Evolutionary conservation across 2,113 vertebrate genomes (phyloP).

Genomic region (Plecotus auritus): DNA sequence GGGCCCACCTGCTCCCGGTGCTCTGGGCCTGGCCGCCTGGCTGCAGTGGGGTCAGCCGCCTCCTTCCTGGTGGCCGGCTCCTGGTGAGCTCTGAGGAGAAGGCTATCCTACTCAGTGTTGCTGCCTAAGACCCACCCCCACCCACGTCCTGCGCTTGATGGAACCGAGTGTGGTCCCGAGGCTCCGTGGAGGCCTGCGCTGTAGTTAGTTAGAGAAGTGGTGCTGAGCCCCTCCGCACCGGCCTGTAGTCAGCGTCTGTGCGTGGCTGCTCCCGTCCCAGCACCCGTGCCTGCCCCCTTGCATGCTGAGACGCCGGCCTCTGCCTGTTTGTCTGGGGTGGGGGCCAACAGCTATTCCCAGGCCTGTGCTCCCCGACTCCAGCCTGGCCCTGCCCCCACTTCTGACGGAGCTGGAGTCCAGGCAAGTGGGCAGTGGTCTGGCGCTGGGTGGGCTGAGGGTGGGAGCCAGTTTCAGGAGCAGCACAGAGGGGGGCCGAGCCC

Average conservation of each 20-base stretch:
- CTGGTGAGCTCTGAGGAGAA: neutral
- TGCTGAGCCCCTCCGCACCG: neutral
- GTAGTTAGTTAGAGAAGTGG: neutral
- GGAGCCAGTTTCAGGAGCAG: neutral
- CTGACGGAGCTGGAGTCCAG: conserved; percentile 70
- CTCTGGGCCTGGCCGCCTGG: neutral
- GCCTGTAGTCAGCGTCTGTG: neutral
- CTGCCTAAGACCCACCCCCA: neutral
- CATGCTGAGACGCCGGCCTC: conserved; percentile 52
- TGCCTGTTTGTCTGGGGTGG: neutral
- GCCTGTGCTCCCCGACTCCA: conserved; percentile 63
- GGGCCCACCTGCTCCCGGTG: neutral
- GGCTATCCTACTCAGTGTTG: neutral
- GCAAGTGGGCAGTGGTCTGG: conserved; percentile 63
- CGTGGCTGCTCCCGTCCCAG: conserved; percentile 14
- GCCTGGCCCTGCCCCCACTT: conserved; percentile 72
- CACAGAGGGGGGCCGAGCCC: rapidly evolving
- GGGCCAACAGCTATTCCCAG: conserved; percentile 60
- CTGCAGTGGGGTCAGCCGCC: neutral
- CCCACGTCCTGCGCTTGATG: neutral
- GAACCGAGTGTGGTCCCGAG: neutral
- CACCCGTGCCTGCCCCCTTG: neutral
- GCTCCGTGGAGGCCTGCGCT: neutral
- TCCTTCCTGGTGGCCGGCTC: neutral
- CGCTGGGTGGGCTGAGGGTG: conserved; percentile 36